Base-by-base conservation (phyloP, 2,888 invertebrate genomes). In the Leptopterna dolabrata region DNA sequence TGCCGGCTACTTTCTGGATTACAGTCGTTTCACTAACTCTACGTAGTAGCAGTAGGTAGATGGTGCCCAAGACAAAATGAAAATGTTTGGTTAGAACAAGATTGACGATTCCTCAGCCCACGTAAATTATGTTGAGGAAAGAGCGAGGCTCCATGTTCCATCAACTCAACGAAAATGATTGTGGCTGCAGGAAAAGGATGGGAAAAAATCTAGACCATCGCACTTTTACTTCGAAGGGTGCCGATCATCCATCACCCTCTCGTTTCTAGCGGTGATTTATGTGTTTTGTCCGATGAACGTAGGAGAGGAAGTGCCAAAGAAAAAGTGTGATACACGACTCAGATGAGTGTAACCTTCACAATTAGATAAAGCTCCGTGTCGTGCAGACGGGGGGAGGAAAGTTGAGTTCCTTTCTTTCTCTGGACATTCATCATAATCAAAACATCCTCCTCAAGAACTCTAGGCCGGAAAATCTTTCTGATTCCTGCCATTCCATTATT, bases 301-400 rank as follows among this genome's bases (percentile, higher is more conserved):
- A 55, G 55, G 36, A 80, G 14, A n/a, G 76, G 24, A 78, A 78
- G 45, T 27, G 45, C 36, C n/a, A 73, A 73, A 73, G 41, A 73
- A 73, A 81, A 81, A 81, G 81, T 81, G 81, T 81, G 81, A 81
- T 81, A 81, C 81, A 81, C 81, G 81, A 81, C 81, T 43, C n/a
- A 81, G 81, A 81, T 81, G 81, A 81, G 81, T 55, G 81, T 55
- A 78, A 55, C 81, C 81, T 51, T 81, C 51, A 51, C 81, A 81
- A 81, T 81, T 81, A 81, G 81, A 81, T 81, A 55, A 55, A 81
- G 55, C 81, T 81, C 55, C 73, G 43, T 45, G 27, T 24, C 36
- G 27, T 55, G 81, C 81, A 13, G 36, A 27, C n/a, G 27, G 45
- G 45, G 78, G 78, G 78, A 45, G 41, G 45, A 78, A 45, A 78